Conservation (phyloP, 1,140 invertebrate genomes). For the Drosophila busckii region DNA sequence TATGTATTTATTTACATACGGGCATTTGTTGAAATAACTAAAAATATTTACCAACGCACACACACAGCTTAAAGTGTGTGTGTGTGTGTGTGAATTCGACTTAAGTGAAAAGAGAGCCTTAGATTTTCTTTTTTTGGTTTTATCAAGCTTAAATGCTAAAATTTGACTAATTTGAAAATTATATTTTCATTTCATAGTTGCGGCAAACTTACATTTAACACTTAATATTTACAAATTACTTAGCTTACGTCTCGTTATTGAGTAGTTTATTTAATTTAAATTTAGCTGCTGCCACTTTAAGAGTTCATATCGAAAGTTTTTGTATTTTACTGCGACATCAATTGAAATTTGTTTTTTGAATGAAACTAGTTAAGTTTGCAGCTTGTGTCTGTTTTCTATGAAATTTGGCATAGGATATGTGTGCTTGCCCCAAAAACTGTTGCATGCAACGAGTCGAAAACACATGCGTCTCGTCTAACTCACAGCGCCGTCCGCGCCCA, state of each 20-base stretch:
- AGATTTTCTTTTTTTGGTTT: neutral
- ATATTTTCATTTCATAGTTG: slow-evolving; percentile 25
- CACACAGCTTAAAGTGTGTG: too few relatives aligned
- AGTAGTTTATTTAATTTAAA: slow-evolving; percentile 38
- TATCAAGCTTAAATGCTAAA: slow-evolving; percentile 1
- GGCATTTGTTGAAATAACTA: too few relatives aligned
- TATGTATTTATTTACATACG: too few relatives aligned
- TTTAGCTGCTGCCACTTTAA: neutral
- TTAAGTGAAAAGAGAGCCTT: too few relatives aligned
- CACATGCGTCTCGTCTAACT: too few relatives aligned
- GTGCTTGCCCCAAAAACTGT: too few relatives aligned
- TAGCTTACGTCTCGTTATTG: slow-evolving; percentile 59
- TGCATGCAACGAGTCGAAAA: too few relatives aligned
- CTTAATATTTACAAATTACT: slow-evolving; percentile 60
- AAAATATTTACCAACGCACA: too few relatives aligned
- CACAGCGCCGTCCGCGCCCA: slow-evolving; percentile 30
- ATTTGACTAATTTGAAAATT: slow-evolving; percentile 30
- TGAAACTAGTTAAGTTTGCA: slow-evolving; percentile 21
- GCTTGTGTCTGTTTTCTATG: slow-evolving; percentile 49
- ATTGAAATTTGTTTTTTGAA: slow-evolving; percentile 42
- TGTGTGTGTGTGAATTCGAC: too few relatives aligned
- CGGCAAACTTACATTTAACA: slow-evolving; percentile 23
- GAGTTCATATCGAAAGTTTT: slow-evolving; percentile 34
- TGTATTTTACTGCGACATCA: slow-evolving; percentile 23
- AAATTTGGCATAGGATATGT: slow-evolving; percentile 77